Base-by-base conservation (phyloP, 2,888 invertebrate species). In the Maniola hyperantus region DNA sequence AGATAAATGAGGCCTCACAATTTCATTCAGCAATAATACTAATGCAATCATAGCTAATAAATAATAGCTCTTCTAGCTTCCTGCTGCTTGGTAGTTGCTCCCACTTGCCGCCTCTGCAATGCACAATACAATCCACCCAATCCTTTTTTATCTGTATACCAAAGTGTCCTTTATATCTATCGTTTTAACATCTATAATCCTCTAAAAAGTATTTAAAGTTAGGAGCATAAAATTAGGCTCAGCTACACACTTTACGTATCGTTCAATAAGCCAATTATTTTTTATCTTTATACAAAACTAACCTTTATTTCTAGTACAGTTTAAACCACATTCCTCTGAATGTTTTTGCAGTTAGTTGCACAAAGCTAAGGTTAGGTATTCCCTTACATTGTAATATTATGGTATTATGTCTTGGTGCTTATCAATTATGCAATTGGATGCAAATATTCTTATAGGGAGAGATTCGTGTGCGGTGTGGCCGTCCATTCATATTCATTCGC, bases 391-490 rank as follows among this genome's bases (percentile, higher is more conserved):
- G 62, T 67, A 67, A 62, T 62, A 65, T 53, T 53, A 67, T 53
- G 60, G 62, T 67, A 67, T 65, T 62, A 65, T 53, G 44, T 62
- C 62, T 65, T 58, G 64, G 64, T 67, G 64, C 58, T 65, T 69
- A 69, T 69, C 66, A 69, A 67, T 67, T 65, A 69, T 69, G 69
- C 66, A 69, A 61, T 63, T 67, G 67, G 65, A 69, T 70, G 65
- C 69, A 65, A 70, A 67, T 67, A 60, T 54, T 53, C 42, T 26
- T 54, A 63, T 39, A 58, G 57, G 26, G 44, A 48, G 58, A 66
- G 57, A 65, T 62, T 65, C 53, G 48, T 64, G 53, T 26, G 11
- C 62, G 46, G 48, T 64, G 53, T 26, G 11, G 15, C 62, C 63
- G 54, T 53, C 64, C 61, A 53, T 57, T 64, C 57, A 53, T 53